Percentiles rank a stretch among this genome's conserved stretches.
These are phyloP conservation scores for Agonopterix subpropinquella DNA, from an alignment of 2,888 invertebrate genomes.

Conservation along the genomic window DNA sequence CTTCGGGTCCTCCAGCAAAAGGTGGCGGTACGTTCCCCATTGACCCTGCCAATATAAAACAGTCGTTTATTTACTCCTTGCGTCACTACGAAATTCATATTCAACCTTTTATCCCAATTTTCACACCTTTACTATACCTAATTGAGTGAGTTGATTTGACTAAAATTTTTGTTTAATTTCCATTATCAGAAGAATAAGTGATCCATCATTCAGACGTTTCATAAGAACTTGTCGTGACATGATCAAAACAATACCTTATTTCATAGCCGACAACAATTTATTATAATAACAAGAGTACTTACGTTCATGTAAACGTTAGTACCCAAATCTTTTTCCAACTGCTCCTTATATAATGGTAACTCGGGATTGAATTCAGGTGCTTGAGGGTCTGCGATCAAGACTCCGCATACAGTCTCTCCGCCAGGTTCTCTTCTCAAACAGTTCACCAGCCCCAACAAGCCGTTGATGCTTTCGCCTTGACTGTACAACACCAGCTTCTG, in stretches of 20 bases:
- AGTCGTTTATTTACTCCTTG: too few relatives aligned
- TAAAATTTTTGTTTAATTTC: too few relatives aligned
- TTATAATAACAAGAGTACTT: conserved; percentile 22
- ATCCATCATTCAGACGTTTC: too few relatives aligned
- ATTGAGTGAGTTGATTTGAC: too few relatives aligned
- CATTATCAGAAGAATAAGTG: too few relatives aligned
- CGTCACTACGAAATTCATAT: too few relatives aligned
- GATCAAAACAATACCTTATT: too few relatives aligned
- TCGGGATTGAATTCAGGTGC: conserved; percentile 80
- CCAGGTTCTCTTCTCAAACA: conserved; percentile 89
- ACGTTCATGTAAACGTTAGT: conserved; percentile 84
- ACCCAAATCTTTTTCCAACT: conserved; percentile 83
- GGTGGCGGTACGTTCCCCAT: conserved; percentile 91
- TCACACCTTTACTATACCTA: too few relatives aligned
- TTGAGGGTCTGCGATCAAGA: conserved; percentile 78
- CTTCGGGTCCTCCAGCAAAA: conserved; percentile 74
- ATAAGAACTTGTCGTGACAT: too few relatives aligned
- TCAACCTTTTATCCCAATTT: too few relatives aligned
- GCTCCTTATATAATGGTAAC: conserved; percentile 78
- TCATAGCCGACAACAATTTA: too few relatives aligned
- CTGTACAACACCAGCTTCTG: conserved; percentile 79
- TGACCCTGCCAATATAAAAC: conserved; percentile 39
- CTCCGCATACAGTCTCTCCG: conserved; percentile 77
- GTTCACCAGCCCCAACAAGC: conserved; percentile 92
- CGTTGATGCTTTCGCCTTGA: conserved; percentile 81